Percentiles rank a stretch among this genome's conserved stretches.
Conservation (phyloP, 2,888 invertebrate genomes). For the Andrena minutula region DNA sequence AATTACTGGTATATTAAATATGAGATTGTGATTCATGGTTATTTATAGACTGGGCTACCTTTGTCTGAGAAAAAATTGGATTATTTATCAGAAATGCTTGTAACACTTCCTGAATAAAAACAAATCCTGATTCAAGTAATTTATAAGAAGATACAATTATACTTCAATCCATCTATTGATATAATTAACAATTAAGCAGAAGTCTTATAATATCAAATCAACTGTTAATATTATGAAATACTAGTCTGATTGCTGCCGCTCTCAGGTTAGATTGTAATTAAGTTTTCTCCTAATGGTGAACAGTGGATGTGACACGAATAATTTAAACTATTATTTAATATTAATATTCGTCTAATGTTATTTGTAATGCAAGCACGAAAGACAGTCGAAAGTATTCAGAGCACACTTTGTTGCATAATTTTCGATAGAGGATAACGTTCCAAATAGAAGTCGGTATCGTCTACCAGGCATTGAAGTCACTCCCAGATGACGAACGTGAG, state of each 20-base stretch:
- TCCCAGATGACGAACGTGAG: not conserved
- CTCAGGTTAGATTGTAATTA: slow-evolving; percentile 1
- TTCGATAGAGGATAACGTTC: slow-evolving; percentile 13
- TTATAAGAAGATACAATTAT: too few species aligned
- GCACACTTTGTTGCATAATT: slow-evolving; percentile 41
- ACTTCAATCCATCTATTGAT: not conserved
- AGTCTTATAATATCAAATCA: not conserved
- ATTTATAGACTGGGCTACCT: not conserved
- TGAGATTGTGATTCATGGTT: slow-evolving; percentile 1
- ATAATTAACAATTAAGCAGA: not conserved
- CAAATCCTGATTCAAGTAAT: not conserved
- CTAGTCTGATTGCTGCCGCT: not conserved
- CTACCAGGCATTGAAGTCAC: slow-evolving; percentile 36
- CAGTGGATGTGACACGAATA: not conserved
- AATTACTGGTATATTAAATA: not conserved
- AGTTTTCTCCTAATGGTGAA: not conserved
- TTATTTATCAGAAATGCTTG: not conserved
- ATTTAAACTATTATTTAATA: not conserved
- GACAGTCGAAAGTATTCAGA: slow-evolving; percentile 35
- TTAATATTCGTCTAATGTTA: not conserved
- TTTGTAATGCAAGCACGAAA: slow-evolving; percentile 36
- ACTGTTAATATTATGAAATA: not conserved
- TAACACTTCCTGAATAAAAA: not conserved
- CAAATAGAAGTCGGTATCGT: not conserved
- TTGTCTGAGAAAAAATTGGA: not conserved